Evolutionary conservation across 1,140 invertebrate genomes (phyloP), one percentile per base, ranked within the genome.

Genomic region (Sesamia nonagrioides): DNA sequence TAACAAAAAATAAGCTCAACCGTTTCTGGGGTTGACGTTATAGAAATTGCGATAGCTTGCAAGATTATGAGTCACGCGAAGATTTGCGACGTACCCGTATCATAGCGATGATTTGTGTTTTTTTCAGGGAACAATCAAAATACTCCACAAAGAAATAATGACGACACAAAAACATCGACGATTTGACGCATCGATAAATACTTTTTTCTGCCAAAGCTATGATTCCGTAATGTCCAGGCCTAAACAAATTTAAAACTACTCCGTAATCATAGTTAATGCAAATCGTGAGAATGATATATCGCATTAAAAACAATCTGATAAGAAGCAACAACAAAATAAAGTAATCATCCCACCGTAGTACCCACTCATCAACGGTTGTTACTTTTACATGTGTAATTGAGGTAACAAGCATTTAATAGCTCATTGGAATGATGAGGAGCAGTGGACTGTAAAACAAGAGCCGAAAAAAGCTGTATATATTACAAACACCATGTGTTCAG

Each of bases 381-480:
- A 21, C n/a, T 45, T 21, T 42, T 48, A 50, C 18, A 68, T 5
- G 11, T 27, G 63, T 7, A 48, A 48, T 50, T n/a, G 45, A n/a
- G 45, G 45, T 15, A 50, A 50, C 45, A 68, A 50, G 35, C 27
- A 45, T 11, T 18, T 66, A 45, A 21, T 21, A 50, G 58, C 27
- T 61, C 7, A 68, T 48, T 33, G 33, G 35, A 45, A 50, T 68
- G 6, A 45, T 48, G 13, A 11, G 13, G 42, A 45, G 18, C 18
- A 48, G 18, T 68, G 42, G 18, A 68, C 21, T 68, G 18, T 50
- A 21, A 33, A 48, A 45, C 17, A 27, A 50, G 42, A 33, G 42
- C 42, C 63, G 63, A 68, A 48, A 68, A 50, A 68, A 33, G 42
- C n/a, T 27, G 63, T 68, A 33, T 27, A 18, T 48, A 50, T 68